A percentile compares a stretch with the other conserved stretches of the same genome.
phyloP scores from a whole-genome alignment of 1,140 invertebrate genomes.

The Campoletis sonorensis region DNA sequence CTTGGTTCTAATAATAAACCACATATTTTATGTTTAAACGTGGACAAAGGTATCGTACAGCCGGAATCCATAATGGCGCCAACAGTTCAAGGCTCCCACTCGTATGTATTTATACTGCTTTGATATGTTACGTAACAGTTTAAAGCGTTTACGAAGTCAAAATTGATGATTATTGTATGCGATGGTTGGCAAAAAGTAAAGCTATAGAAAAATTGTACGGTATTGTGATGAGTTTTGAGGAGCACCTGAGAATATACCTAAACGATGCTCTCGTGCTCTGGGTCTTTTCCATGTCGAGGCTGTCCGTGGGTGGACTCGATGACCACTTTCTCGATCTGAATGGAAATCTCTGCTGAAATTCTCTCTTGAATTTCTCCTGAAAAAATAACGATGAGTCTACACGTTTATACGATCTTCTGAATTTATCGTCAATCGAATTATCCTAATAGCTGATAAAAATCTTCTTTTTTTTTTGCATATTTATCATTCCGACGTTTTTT shows the following conservation, averaged over 20 bases:
- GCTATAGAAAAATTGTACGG: background rate
- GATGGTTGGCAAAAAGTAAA: background rate
- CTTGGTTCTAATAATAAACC: conserved; percentile 1
- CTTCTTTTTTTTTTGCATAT: no score
- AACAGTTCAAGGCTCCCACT: background rate
- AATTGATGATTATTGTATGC: background rate
- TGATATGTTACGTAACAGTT: background rate
- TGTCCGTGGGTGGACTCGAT: conserved; percentile 64
- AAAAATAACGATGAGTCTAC: conserved; percentile 47
- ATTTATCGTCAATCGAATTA: no score
- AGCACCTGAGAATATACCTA: conserved; percentile 59
- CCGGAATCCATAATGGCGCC: background rate
- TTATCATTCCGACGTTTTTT: no score
- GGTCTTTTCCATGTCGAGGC: conserved; percentile 67
- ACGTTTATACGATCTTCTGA: background rate
- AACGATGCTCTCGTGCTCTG: conserved; percentile 59
- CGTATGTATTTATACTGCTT: background rate
- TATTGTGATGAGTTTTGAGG: conserved; percentile 42
- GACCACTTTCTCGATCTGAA: conserved; percentile 74
- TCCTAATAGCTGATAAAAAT: no score
- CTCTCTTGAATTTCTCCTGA: conserved; percentile 85
- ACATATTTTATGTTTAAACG: background rate
- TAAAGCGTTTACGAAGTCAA: background rate
- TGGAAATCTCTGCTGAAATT: conserved; percentile 82
- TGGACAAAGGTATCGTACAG: background rate